phyloP scores from a whole-genome alignment of 92 coral and sea anemone species.

The Pocillopora meandrina region DNA sequence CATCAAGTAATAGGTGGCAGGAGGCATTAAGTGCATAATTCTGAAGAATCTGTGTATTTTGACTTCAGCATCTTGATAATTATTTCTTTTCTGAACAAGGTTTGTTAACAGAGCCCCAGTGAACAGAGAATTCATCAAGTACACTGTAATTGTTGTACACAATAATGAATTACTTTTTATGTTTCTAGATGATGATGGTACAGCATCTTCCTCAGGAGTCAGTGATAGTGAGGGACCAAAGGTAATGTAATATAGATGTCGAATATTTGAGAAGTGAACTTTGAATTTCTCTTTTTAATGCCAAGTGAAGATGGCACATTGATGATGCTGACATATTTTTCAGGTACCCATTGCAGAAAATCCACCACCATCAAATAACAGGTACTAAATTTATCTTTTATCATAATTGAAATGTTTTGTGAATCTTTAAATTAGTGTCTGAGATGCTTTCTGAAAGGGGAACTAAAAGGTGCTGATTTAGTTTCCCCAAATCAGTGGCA shows the following conservation, averaged over 20 bases:
- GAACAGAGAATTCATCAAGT: no score
- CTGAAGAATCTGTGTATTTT: no score
- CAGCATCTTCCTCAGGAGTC: conserved; percentile 93
- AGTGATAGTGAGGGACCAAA: conserved; percentile 89
- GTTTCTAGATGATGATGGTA: conserved; percentile 82
- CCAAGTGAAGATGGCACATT: no score
- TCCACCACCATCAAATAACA: conserved; percentile 39
- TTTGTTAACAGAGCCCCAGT: no score
- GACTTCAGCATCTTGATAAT: no score
- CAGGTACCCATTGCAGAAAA: conserved; percentile 50
- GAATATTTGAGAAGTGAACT: neutral
- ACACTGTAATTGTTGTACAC: neutral
- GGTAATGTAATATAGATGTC: conserved; percentile 30
- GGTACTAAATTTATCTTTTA: conserved; percentile 26
- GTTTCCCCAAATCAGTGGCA: no score
- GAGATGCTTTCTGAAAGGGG: neutral
- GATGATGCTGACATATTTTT: neutral
- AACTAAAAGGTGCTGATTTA: no score
- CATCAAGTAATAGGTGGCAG: no score
- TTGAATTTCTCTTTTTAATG: no score
- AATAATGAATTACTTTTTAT: neutral
- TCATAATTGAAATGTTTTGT: neutral
- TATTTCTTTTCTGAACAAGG: no score
- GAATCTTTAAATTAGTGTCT: neutral
- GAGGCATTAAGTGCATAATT: no score